These are phyloP conservation scores for Diabrotica virgifera DNA, from an alignment of 1,140 invertebrate species.

Conservation along the genomic window DNA sequence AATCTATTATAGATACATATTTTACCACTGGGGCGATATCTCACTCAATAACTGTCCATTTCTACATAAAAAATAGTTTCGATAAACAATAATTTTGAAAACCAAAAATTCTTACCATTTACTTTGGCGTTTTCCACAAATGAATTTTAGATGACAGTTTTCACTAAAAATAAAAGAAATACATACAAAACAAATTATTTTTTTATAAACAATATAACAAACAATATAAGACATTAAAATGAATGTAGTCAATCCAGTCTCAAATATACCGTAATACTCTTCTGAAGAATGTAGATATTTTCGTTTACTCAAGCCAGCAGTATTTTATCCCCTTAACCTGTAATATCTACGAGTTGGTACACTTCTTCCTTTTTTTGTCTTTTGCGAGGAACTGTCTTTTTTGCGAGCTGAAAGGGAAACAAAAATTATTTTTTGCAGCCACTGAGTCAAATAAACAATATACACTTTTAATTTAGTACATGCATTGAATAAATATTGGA, in stretches of 20 bases:
- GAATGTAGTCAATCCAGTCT: not conserved
- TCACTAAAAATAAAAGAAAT: too few species aligned
- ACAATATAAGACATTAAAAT: not conserved
- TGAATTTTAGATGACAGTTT: too few species aligned
- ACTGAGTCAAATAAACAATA: too few species aligned
- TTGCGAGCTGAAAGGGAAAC: constrained; percentile 2
- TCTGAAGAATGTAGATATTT: not conserved
- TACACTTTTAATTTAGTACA: too few species aligned
- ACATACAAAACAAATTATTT: not conserved
- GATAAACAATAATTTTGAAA: not conserved
- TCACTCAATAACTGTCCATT: too few species aligned
- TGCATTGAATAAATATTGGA: too few species aligned
- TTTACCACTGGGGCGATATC: too few species aligned
- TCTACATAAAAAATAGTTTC: too few species aligned
- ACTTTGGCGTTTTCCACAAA: too few species aligned
- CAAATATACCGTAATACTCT: not conserved
- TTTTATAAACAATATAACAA: not conserved
- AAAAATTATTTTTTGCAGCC: too few species aligned
- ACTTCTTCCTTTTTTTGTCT: constrained; percentile 24
- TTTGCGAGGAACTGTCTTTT: constrained; percentile 12
- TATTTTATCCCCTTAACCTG: constrained; percentile 26
- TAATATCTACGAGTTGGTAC: constrained; percentile 24
- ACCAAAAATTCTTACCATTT: not conserved
- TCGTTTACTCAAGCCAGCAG: not conserved
- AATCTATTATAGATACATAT: too few species aligned